A percentile compares a stretch with the other conserved stretches of the same genome.
Conservation (phyloP, 2,888 invertebrate species). For the Seira musarum region DNA sequence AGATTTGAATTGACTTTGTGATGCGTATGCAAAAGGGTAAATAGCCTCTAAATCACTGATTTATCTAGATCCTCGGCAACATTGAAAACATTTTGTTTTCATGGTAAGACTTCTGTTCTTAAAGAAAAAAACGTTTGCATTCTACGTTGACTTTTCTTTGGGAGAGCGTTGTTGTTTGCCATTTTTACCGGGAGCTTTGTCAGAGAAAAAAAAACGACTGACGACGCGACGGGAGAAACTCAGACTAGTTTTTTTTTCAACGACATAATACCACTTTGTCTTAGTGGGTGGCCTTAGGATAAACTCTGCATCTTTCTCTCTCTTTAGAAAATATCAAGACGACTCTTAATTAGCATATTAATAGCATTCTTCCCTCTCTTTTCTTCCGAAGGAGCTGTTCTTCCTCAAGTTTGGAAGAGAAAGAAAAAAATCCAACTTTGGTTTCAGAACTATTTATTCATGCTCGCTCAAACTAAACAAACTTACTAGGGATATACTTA, state of each 20-base stretch:
- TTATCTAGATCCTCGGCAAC: no score
- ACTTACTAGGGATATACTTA: not conserved
- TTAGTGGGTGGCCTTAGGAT: slow-evolving; percentile 43
- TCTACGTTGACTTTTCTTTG: no score
- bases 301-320: slow-evolving; percentile 29
- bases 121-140: no score
- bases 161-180: not conserved
- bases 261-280: not conserved
- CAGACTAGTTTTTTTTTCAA: slow-evolving; percentile 1
- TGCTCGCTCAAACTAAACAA: not conserved
- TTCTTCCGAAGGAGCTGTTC: slow-evolving; percentile 16
- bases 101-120: no score
- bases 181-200: no score
- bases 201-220: not conserved
- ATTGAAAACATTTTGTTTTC: no score
- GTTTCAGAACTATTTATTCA: not conserved
- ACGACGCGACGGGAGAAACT: not conserved
- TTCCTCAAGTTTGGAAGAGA: not conserved
- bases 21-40: no score
- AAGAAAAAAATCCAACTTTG: not conserved
- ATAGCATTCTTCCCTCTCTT: slow-evolving; percentile 46
- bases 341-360: slow-evolving; percentile 58
- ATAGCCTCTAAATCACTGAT: no score
- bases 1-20: no score
- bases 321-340: slow-evolving; percentile 29